Base-by-base conservation (phyloP, 1,140 invertebrate species). In the Drosophila pseudoananassae region DNA sequence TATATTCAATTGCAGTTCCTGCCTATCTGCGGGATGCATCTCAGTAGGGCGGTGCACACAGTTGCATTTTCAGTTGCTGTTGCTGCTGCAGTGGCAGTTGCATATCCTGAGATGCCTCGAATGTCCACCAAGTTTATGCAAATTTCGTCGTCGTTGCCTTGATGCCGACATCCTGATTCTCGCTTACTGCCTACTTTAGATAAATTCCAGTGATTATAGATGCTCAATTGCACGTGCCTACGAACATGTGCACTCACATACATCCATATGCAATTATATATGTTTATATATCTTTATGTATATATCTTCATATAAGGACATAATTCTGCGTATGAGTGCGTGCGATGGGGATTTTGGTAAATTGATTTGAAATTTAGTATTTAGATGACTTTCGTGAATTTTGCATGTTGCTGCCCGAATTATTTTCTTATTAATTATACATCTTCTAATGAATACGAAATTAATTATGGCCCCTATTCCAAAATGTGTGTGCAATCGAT, bases 1-100 rank as follows among this genome's bases (percentile, higher is more conserved):
- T 87, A 83, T 87, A 71, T 70, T 89, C 79, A 87, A 88, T 87
- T 83, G 83, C 78, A 88, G 84, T 88, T 87, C 74, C 83, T 87
- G 83, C 66, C 63, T 88, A 87, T 85, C 82, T 82, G 64, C 47
- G 69, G 54, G 57, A 57, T 81, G 81, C 38, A 87, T 87, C 81
- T 87, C 50, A 40, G 51, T 57, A 33, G 60, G 36, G 33, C 8
- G 14, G 9, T 3, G 17, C 45, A 51, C 31, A 45, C 40, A 49
- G 20, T 64, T 43, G 53, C 49, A 63, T 0, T 17, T 54, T 31
- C 23, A 46, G 31, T 40, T 40, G 38, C 10, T 14, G 14, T n/a
- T 43, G 40, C n/a, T 43, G 38, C 31, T 51, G 65, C 45, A 56
- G 23, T 36, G 38, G 49, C 57, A 70, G 31, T 25, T 51, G 23